Evolutionary conservation across 2,888 invertebrate species (phyloP).

Genomic region (Argyra leucocephala): DNA sequence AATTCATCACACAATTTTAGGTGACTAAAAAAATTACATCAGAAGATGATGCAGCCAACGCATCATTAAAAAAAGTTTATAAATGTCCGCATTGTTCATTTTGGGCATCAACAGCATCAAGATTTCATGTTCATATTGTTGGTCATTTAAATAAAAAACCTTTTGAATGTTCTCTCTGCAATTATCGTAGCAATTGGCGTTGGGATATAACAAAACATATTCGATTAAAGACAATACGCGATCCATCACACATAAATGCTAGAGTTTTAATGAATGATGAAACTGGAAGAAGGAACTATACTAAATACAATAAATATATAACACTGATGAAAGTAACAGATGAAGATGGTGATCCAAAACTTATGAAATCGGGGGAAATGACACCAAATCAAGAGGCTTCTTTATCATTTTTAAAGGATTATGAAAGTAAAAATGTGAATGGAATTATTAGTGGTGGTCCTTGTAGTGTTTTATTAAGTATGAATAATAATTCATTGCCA

Average conservation of each 20-base stretch:
- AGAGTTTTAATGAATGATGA: slow-evolving; percentile 85
- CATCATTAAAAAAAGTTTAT: slow-evolving; percentile 68
- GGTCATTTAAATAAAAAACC: slow-evolving; percentile 88
- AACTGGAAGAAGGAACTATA: slow-evolving; percentile 80
- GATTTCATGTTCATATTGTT: slow-evolving; percentile 88
- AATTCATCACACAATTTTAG: too few relatives aligned
- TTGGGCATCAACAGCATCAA: slow-evolving; percentile 85
- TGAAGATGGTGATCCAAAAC: slow-evolving; percentile 44
- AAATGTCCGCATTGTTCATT: slow-evolving; percentile 87
- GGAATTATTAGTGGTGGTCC: slow-evolving; percentile 21
- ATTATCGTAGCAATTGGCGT: slow-evolving; percentile 90
- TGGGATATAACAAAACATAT: slow-evolving; percentile 97
- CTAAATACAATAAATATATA: slow-evolving; percentile 84
- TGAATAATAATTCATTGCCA: slow-evolving; percentile 16
- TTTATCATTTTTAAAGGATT: slow-evolving; percentile 48
- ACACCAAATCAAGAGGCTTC: slow-evolving; percentile 45
- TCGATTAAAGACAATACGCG: slow-evolving; percentile 75
- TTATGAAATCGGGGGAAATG: slow-evolving; percentile 41
- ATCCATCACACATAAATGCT: slow-evolving; percentile 69
- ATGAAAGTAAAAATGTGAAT: slow-evolving; percentile 39
- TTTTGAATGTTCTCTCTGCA: slow-evolving; percentile 89
- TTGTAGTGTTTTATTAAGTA: slow-evolving; percentile 21
- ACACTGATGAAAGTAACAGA: slow-evolving; percentile 57
- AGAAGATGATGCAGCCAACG: slow-evolving; percentile 54
- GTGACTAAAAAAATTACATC: slow-evolving; percentile 53